Evolutionary conservation across 2,797 vertebrate genomes (phyloP), one percentile per base, ranked within the genome.

Genomic region (Molossus molossus): DNA sequence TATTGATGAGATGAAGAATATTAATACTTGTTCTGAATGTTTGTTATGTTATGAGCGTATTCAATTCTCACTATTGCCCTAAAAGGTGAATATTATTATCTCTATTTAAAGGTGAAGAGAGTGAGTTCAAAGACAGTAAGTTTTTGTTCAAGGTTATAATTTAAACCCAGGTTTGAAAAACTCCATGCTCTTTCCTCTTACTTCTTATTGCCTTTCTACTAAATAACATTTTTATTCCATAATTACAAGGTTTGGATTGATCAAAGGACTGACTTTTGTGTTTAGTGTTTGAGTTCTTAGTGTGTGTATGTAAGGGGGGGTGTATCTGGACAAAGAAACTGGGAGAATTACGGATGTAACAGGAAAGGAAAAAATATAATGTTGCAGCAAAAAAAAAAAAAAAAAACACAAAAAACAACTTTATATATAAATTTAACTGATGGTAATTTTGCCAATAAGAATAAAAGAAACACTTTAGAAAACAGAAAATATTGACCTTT

Each of bases 141-240:
- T 12, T 81, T 53, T 89, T 69, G 55, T 53, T 27, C 29, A 82
- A 94, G 62, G 40, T 91, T 79, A 64, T 58, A 18, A 92, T 79
- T 92, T 86, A 79, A 87, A 84, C n/a, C 13, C 37, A 91, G 53
- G 20, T 91, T 72, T 93, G 29, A 69, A 96, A 92, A 96, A 62
- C 33, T 8, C 33, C 15, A n/a, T 3, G 33, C 6, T 87, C 70
- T 96, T 75, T 65, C 37, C 40, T 87, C 45, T 90, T 65, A 87
- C 2, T 6, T 77, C 45, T 81, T 60, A 73, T 53, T 72, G 45
- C 57, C 72, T 93, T 88, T 29, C 20, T 73, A 62, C 57, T 81
- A 73, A 91, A 85, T 77, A 91, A 62, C 50, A 88, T 85, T 95
- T 95, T 95, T 96, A 93, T 86, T 95, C 37, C 80, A 57, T 91